phyloP scores from a whole-genome alignment of 2,113 vertebrate species.

The Isurus oxyrinchus region DNA sequence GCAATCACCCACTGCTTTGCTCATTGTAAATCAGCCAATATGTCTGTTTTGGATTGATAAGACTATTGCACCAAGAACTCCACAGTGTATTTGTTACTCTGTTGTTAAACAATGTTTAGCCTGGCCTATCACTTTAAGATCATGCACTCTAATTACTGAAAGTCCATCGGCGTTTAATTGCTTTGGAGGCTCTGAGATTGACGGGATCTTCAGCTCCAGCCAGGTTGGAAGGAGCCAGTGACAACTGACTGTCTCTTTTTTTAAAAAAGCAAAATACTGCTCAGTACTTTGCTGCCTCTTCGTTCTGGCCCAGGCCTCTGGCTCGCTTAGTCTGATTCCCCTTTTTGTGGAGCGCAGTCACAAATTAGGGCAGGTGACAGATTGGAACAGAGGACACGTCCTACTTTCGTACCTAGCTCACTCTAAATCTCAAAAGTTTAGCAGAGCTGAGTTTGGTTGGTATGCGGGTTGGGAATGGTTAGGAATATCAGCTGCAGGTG shows the following conservation, averaged over 20 bases:
- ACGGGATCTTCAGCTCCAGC: neutral
- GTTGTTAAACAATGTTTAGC: neutral
- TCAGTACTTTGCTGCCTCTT: no score
- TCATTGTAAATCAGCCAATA: neutral
- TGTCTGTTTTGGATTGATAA: constrained; percentile 10
- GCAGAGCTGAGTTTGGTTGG: neutral
- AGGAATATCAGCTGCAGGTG: neutral
- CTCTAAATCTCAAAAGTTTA: neutral
- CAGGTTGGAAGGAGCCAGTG: neutral
- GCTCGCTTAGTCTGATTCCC: neutral
- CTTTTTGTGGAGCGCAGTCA: neutral
- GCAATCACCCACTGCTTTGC: neutral
- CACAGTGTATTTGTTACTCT: neutral
- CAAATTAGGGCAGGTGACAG: neutral
- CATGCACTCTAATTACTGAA: neutral
- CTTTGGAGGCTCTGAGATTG: neutral
- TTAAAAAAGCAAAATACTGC: neutral
- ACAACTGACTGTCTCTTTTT: neutral
- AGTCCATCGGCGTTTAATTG: neutral
- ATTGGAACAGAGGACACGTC: neutral
- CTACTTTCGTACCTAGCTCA: neutral
- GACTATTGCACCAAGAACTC: neutral
- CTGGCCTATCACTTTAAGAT: neutral
- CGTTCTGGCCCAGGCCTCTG: neutral
- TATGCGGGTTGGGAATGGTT: neutral